Conservation (phyloP, 2,888 invertebrate species). For the Phalangium opilio region DNA sequence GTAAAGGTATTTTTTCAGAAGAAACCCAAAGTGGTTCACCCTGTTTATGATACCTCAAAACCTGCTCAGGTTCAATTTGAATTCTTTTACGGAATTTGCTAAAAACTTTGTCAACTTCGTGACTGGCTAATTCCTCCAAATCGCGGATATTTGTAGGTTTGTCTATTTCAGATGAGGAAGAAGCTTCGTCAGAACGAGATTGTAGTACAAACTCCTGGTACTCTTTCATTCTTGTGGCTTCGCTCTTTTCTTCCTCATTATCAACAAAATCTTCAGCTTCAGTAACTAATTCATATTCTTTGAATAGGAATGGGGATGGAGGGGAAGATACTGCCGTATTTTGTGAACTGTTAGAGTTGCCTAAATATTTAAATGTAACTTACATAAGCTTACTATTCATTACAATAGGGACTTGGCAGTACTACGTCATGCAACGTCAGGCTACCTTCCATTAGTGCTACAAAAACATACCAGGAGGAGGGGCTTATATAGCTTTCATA, state of each 20-base stretch:
- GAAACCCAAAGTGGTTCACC: slow-evolving; percentile 76
- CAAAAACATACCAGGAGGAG: no score
- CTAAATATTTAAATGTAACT: not conserved
- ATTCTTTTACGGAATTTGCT: slow-evolving; percentile 56
- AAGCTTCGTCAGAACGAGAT: slow-evolving; percentile 4
- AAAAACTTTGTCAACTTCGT: slow-evolving; percentile 55
- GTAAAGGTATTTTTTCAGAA: slow-evolving; percentile 35
- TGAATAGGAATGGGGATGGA: slow-evolving; percentile 22
- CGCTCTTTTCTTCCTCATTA: slow-evolving; percentile 10
- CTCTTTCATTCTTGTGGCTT: slow-evolving; percentile 38
- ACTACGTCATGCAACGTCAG: no score
- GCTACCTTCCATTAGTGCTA: no score
- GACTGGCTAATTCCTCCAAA: slow-evolving; percentile 7
- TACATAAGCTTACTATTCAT: not conserved
- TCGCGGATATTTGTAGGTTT: slow-evolving; percentile 7
- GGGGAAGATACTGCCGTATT: not conserved
- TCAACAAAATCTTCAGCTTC: slow-evolving; percentile 20
- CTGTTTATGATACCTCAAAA: slow-evolving; percentile 58
- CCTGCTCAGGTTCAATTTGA: slow-evolving; percentile 57
- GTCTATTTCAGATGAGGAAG: slow-evolving; percentile 10
- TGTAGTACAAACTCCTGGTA: slow-evolving; percentile 36
- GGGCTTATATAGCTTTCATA: no score
- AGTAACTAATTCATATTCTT: slow-evolving; percentile 28
- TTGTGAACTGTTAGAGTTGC: not conserved
- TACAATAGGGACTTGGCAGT: no score